Evolutionary conservation across 1,140 invertebrate species (phyloP).

Genomic region (Diabrotica undecimpunctata): DNA sequence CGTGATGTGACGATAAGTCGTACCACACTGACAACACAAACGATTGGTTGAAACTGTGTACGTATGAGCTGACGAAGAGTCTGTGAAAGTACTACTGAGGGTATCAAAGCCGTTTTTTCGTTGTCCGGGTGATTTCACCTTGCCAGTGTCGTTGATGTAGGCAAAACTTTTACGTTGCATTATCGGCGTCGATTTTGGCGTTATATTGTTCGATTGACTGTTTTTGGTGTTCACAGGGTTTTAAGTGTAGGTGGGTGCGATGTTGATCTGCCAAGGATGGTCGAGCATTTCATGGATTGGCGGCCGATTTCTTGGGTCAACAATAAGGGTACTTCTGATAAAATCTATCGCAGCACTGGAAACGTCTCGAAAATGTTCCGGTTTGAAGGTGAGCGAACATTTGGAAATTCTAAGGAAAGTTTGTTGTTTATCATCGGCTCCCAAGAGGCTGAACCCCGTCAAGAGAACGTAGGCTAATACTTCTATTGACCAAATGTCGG

Average conservation of each 20-base stretch:
- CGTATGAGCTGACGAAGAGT: slow-evolving; percentile 37
- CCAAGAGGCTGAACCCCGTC: slow-evolving; percentile 89
- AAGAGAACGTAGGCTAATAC: slow-evolving; percentile 89
- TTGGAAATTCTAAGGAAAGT: slow-evolving; percentile 92
- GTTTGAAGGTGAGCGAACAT: slow-evolving; percentile 85
- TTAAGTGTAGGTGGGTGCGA: slow-evolving; percentile 28
- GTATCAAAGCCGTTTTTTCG: slow-evolving; percentile 40
- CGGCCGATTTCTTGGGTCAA: slow-evolving; percentile 66
- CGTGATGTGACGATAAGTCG: slow-evolving; percentile 44
- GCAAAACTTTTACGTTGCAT: slow-evolving; percentile 39
- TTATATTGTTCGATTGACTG: slow-evolving; percentile 25
- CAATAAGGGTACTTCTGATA: slow-evolving; percentile 77
- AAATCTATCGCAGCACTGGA: slow-evolving; percentile 82
- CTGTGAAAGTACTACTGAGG: slow-evolving; percentile 36
- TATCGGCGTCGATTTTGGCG: slow-evolving; percentile 40
- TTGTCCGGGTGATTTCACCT: slow-evolving; percentile 29
- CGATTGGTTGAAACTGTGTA: slow-evolving; percentile 43
- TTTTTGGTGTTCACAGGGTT: slow-evolving; percentile 22
- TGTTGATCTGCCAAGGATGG: slow-evolving; percentile 44
- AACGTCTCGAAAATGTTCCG: slow-evolving; percentile 81
- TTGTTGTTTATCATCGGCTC: slow-evolving; percentile 90
- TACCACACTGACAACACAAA: slow-evolving; percentile 46
- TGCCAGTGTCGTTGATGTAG: slow-evolving; percentile 25
- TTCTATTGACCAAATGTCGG: slow-evolving; percentile 95
- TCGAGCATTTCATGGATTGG: slow-evolving; percentile 42